Evolutionary conservation across 1,140 invertebrate species (phyloP).

Genomic region (Habropoda laboriosa): DNA sequence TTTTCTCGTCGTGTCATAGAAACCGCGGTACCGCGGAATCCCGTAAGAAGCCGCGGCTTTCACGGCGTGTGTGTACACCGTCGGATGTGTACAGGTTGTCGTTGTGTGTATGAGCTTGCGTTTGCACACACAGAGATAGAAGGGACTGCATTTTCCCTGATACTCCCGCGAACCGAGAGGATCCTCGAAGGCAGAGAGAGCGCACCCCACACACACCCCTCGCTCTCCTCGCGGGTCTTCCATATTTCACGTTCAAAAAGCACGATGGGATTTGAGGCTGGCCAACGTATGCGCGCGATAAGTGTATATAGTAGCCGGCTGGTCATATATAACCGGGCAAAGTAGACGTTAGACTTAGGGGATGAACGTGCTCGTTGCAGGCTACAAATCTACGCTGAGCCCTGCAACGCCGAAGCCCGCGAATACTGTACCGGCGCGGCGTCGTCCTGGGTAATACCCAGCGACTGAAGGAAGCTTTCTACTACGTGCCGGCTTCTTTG

Average conservation of each 20-base stretch:
- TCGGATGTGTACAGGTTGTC: not conserved
- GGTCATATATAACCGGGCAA: conserved; percentile 74
- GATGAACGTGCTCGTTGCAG: conserved; percentile 75
- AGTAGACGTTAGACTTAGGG: conserved; percentile 76
- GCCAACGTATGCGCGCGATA: conserved; percentile 75
- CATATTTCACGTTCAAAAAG: conserved; percentile 72
- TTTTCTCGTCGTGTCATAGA: conserved; percentile 14
- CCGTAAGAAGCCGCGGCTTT: conserved; percentile 18
- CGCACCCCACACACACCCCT: not conserved
- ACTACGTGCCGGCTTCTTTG: conserved; percentile 44
- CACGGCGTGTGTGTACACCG: conserved; percentile 10
- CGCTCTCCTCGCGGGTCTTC: conserved; percentile 34
- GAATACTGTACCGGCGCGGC: conserved; percentile 62
- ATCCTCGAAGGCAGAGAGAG: conserved; percentile 60
- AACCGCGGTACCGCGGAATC: conserved; percentile 1
- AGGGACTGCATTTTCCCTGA: conserved; percentile 48
- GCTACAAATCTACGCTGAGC: conserved; percentile 79
- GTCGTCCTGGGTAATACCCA: conserved; percentile 57
- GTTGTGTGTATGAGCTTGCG: not conserved
- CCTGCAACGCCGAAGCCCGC: conserved; percentile 67
- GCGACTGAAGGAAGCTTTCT: conserved; percentile 47
- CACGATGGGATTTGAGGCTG: conserved; percentile 74
- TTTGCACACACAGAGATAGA: not conserved
- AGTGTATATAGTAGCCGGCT: conserved; percentile 69
- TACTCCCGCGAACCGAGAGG: conserved; percentile 25